Conservation (phyloP, 2,888 invertebrate species). For the Drosophila mettleri region DNA sequence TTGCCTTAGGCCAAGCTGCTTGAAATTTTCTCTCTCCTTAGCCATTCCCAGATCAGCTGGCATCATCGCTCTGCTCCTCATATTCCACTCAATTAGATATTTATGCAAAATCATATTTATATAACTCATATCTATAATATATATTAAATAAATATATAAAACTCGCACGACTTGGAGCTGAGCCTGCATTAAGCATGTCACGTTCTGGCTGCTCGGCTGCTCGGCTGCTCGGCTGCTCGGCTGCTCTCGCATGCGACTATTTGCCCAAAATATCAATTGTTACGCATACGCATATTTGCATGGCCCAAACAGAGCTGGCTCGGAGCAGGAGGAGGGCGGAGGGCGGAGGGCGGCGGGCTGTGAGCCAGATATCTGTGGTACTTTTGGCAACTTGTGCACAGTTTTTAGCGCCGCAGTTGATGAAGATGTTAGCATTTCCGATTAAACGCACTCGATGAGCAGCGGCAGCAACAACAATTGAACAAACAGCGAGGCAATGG, state of each 20-base stretch:
- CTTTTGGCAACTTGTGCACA: constrained; percentile 40
- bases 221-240: no score
- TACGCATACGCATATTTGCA: constrained; percentile 70
- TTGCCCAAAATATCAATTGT: constrained; percentile 75
- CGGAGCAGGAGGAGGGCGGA: neutral
- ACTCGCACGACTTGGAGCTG: neutral
- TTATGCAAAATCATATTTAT: neutral
- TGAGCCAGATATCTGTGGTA: constrained; percentile 1
- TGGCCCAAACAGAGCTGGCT: constrained; percentile 52
- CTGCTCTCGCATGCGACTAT: constrained; percentile 43
- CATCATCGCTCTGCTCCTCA: no score
- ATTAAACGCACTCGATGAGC: constrained; percentile 63
- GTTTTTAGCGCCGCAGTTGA: constrained; percentile 51
- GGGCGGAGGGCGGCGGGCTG: no score
- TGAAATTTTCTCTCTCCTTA: no score
- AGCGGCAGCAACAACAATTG: constrained; percentile 34
- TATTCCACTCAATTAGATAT: neutral
- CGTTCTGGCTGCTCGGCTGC: constrained; percentile 52
- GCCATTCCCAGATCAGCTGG: no score
- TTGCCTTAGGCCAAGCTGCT: no score
- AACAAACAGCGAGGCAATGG: constrained; percentile 15
- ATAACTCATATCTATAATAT: no score
- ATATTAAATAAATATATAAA: constrained; percentile 1
- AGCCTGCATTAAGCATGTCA: constrained; percentile 44
- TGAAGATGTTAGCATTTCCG: constrained; percentile 77